Conservation (phyloP, 2,888 invertebrate species). For the Eupithecia centaureata region DNA sequence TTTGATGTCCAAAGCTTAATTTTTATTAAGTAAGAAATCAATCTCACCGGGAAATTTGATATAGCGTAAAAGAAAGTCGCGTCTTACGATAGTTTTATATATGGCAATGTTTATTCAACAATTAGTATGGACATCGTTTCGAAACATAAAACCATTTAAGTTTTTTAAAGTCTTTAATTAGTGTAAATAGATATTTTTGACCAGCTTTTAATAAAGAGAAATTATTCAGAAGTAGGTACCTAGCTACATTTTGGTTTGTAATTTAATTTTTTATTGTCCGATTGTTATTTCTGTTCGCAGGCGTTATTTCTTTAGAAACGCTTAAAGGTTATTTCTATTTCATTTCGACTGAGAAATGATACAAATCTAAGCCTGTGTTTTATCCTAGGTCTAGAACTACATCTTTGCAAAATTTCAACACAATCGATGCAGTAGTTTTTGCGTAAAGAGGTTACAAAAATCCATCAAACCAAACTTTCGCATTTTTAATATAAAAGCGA, state of each 20-base stretch:
- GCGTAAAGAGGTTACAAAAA: too few relatives aligned
- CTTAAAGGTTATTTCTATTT: too few relatives aligned
- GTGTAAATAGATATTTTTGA: not conserved
- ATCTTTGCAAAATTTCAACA: too few relatives aligned
- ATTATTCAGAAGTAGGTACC: not conserved
- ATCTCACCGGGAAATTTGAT: not conserved
- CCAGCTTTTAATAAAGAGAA: not conserved
- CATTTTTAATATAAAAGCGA: too few relatives aligned
- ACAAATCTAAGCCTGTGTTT: too few relatives aligned
- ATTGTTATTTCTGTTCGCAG: too few relatives aligned
- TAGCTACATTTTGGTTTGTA: not conserved
- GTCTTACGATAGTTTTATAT: not conserved
- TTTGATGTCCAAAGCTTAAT: not conserved
- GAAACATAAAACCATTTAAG: constrained; percentile 28
- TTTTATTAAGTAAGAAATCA: not conserved
- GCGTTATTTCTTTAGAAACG: too few relatives aligned
- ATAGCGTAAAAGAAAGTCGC: constrained; percentile 12
- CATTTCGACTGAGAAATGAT: too few relatives aligned
- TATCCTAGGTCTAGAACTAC: too few relatives aligned
- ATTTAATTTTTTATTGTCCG: too few relatives aligned
- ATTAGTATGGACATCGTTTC: constrained; percentile 27
- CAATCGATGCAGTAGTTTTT: too few relatives aligned
- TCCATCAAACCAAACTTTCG: too few relatives aligned
- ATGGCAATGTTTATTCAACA: constrained; percentile 16
- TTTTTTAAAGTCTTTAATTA: constrained; percentile 32